Conservation (phyloP, 2,888 invertebrate genomes). For the Stenoptilia bipunctidactyla region DNA sequence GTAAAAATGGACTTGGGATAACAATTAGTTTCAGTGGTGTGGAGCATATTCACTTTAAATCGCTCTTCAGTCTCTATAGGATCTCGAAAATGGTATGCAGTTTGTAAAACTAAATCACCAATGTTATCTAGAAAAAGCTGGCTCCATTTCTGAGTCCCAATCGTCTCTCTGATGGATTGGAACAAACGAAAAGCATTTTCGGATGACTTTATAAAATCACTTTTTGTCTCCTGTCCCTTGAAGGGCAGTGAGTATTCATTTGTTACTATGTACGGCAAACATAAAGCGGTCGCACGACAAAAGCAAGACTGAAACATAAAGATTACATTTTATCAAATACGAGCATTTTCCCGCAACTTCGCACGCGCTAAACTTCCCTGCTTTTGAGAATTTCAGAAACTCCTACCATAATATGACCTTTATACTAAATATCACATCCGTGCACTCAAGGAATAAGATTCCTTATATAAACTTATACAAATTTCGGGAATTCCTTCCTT, state of each 20-base stretch:
- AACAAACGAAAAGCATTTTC: constrained; percentile 36
- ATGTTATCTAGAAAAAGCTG: constrained; percentile 50
- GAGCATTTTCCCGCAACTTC: too few relatives aligned
- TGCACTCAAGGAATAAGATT: too few relatives aligned
- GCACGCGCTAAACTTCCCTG: too few relatives aligned
- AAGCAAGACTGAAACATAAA: constrained; percentile 54
- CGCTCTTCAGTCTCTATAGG: constrained; percentile 29
- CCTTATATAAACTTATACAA: too few relatives aligned
- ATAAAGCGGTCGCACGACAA: constrained; percentile 39
- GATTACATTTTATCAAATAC: too few relatives aligned
- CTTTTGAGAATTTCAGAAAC: too few relatives aligned
- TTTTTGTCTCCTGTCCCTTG: constrained; percentile 18
- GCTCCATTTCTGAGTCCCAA: constrained; percentile 41
- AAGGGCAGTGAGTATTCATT: constrained; percentile 35
- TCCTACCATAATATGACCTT: too few relatives aligned
- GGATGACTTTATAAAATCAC: constrained; percentile 20
- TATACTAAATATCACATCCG: too few relatives aligned
- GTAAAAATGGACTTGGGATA: constrained; percentile 44
- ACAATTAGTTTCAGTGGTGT: constrained; percentile 36
- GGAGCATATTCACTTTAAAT: constrained; percentile 31
- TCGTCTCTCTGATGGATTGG: constrained; percentile 32
- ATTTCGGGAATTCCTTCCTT: too few relatives aligned
- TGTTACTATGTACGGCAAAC: constrained; percentile 46
- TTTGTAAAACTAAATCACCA: constrained; percentile 37
- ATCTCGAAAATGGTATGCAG: constrained; percentile 43